A percentile compares a stretch with the other conserved stretches of the same genome.
Conservation (phyloP, 1,140 invertebrate genomes). For the Drosophila kohkoa region DNA sequence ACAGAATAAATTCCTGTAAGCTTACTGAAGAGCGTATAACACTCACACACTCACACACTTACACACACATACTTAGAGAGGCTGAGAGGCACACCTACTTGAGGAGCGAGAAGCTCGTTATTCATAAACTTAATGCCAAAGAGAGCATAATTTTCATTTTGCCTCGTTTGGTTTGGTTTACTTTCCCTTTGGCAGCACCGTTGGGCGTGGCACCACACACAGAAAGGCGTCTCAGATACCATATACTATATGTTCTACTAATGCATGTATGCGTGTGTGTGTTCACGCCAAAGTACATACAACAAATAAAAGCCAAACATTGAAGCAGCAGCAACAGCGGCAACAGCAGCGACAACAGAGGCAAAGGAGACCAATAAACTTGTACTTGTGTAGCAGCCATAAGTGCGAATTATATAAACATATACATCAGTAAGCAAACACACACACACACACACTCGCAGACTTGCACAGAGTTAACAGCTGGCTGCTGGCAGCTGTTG, state of each 20-base stretch:
- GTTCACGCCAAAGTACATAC: constrained; percentile 30
- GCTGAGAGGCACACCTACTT: neutral
- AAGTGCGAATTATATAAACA: constrained; percentile 82
- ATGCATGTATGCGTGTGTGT: neutral
- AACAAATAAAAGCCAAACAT: constrained; percentile 77
- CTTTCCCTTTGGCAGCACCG: constrained; percentile 46
- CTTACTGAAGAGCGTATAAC: constrained; percentile 58
- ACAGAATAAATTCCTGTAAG: constrained; percentile 75
- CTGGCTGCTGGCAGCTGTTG: constrained; percentile 56
- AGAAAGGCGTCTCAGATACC: neutral
- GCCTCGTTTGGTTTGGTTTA: constrained; percentile 66
- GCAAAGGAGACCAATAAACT: constrained; percentile 65
- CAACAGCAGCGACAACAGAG: constrained; percentile 26
- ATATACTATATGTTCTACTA: neutral
- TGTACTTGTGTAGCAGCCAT: constrained; percentile 60
- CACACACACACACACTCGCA: constrained; percentile 5
- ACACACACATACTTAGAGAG: neutral
- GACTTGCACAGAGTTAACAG: neutral
- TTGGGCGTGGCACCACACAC: constrained; percentile 15
- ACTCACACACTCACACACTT: constrained; percentile 5
- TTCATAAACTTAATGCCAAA: constrained; percentile 82
- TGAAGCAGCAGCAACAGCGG: constrained; percentile 25
- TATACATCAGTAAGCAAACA: constrained; percentile 69
- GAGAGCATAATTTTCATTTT: constrained; percentile 81
- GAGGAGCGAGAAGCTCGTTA: constrained; percentile 61